Base-by-base conservation (phyloP, 2,797 vertebrate genomes). In the Champsocephalus gunnari region DNA sequence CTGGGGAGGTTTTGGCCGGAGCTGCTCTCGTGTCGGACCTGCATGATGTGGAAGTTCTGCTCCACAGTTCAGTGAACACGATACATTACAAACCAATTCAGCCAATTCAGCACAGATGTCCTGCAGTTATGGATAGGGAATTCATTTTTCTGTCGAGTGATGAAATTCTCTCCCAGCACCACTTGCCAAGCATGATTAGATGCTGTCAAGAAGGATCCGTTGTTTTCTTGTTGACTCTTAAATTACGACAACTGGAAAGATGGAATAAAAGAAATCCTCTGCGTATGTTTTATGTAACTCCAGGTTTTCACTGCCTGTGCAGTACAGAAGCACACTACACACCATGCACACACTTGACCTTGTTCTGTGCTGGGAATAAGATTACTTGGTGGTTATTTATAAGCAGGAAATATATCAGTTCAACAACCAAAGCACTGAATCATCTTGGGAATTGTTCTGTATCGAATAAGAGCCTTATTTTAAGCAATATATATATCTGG, bases 21-120 rank as follows among this genome's bases (percentile, higher is more conserved):
- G 66, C 71, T 28, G 63, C 55, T 76, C 80, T 80, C 64, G 59
- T 77, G 75, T 82, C 77, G 76, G 77, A 79, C 79, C 74, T 81
- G 34, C 34, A 8, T 38, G 80, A 88, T 84, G 77, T 62, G 43
- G 44, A 77, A 59, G 64, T 72, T 86, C 86, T 80, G 76, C 83
- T 80, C 19, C 59, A 79, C 63, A 68, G 66, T 81, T 87, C 67
- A 85, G 28, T 51, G 79, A 88, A 67, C 85, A 82, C 9, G 71
- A 56, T 72, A 53, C 66, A 85, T 86, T 82, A 84, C 65, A 70
- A 86, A 81, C 77, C 87, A 83, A 80, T 90, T 82, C 62, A 78
- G 66, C 81, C 78, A 77, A 79, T 86, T 85, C 88, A 86, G 73
- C 72, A 70, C 85, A 87, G 78, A 76, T 79, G 62, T 84, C 78